These are phyloP conservation scores for Eupsilia transversa DNA, from an alignment of 2,888 invertebrate species.

Conservation along the genomic window DNA sequence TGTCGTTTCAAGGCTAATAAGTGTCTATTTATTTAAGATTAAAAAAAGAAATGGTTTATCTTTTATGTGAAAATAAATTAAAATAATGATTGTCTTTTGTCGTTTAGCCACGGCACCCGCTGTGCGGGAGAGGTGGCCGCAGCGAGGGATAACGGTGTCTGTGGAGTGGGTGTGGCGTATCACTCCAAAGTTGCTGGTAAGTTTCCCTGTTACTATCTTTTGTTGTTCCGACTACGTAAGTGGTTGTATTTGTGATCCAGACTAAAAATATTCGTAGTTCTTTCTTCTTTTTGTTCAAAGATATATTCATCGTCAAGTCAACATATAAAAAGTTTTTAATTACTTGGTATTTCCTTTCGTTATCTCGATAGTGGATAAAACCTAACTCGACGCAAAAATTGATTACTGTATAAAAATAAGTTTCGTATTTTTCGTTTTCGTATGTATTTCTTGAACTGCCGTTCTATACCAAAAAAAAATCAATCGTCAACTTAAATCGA, in stretches of 20 bases:
- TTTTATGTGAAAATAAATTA: background rate
- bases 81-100: conserved; percentile 31
- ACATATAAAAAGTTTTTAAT: background rate
- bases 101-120: conserved; percentile 97
- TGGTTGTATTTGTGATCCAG: background rate
- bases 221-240: background rate
- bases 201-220: conserved; percentile 57
- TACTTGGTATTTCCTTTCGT: background rate
- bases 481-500: background rate
- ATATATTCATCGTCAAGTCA: background rate
- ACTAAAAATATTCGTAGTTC: background rate
- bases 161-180: conserved; percentile 99
- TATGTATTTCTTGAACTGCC: background rate
- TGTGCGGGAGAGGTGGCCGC: conserved; percentile 99
- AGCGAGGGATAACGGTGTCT: conserved; percentile 99
- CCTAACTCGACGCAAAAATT: background rate
- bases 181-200: conserved; percentile 99
- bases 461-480: background rate
- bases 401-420: background rate
- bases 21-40: too few relatives aligned
- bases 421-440: too few relatives aligned
- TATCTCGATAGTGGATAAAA: background rate
- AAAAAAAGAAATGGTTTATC: too few relatives aligned
- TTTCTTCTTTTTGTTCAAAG: too few relatives aligned
- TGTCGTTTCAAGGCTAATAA: background rate